Conservation (phyloP, 2,888 invertebrate species). For the Cyclophora albipunctata region DNA sequence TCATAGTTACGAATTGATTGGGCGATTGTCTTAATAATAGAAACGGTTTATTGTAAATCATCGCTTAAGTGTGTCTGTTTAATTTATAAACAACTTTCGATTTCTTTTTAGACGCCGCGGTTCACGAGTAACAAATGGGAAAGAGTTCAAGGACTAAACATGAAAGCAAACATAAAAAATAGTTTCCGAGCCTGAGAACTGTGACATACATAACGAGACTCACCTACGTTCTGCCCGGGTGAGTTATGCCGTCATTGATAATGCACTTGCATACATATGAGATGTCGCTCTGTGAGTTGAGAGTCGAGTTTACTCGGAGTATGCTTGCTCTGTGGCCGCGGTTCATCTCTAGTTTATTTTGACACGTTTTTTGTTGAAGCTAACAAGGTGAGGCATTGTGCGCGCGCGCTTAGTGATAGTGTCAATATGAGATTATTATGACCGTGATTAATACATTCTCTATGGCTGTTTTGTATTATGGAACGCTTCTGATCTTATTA, state of each 20-base stretch:
- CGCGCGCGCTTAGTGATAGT: constrained; percentile 51
- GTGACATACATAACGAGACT: constrained; percentile 45
- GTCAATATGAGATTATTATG: constrained; percentile 61
- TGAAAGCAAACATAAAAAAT: constrained; percentile 47
- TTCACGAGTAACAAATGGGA: constrained; percentile 36
- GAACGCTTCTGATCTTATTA: constrained; percentile 16
- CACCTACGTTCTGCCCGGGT: constrained; percentile 27
- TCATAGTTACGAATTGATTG: constrained; percentile 3
- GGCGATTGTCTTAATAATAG: background rate
- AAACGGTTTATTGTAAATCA: constrained; percentile 26
- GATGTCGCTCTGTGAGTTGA: constrained; percentile 27
- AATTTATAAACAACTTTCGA: constrained; percentile 51
- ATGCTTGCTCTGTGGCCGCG: constrained; percentile 35
- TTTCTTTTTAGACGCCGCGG: constrained; percentile 43
- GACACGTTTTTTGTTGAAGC: constrained; percentile 59
- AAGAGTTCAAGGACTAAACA: constrained; percentile 51
- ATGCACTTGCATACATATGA: constrained; percentile 20
- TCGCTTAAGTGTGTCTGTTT: constrained; percentile 31
- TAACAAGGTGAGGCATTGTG: constrained; percentile 64
- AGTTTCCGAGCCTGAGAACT: constrained; percentile 39
- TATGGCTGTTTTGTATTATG: constrained; percentile 27
- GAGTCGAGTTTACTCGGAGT: constrained; percentile 19
- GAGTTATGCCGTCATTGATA: constrained; percentile 11
- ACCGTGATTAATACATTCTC: constrained; percentile 44
- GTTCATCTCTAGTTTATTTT: constrained; percentile 51